Percentiles rank a stretch among this genome's conserved stretches.
Conservation (phyloP, 2,888 invertebrate genomes). For the Troglohyphantes excavatus region DNA sequence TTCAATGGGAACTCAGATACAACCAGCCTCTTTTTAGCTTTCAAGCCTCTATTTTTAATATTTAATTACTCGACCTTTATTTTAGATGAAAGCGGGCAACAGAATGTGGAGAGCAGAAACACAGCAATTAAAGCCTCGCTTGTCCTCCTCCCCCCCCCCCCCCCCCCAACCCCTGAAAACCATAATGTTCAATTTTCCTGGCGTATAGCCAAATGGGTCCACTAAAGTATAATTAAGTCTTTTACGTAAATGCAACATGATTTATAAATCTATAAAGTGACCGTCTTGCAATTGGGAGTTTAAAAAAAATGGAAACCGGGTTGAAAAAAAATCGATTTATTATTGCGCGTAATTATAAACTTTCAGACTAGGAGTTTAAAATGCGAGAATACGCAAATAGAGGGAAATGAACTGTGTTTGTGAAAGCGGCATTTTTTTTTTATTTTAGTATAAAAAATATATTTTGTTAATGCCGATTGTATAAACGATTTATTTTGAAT, state of each 20-base stretch:
- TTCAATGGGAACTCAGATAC: constrained; percentile 22
- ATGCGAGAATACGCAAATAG: background rate
- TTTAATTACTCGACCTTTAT: constrained; percentile 41
- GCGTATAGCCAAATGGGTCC: constrained; percentile 63
- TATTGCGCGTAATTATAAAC: constrained; percentile 57
- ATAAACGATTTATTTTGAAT: too few relatives aligned
- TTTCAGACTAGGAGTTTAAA: constrained; percentile 11
- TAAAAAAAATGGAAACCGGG: constrained; percentile 6
- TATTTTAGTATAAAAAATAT: too few relatives aligned
- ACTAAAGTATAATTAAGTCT: constrained; percentile 69
- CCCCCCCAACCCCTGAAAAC: constrained; percentile 11
- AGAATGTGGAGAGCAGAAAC: constrained; percentile 49
- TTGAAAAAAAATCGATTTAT: constrained; percentile 55
- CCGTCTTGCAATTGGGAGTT: constrained; percentile 41
- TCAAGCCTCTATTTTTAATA: constrained; percentile 49
- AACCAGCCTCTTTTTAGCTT: constrained; percentile 7
- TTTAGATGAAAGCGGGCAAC: constrained; percentile 6
- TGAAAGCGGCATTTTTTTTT: background rate
- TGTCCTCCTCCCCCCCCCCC: too few relatives aligned
- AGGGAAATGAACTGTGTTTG: too few relatives aligned
- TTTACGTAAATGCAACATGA: constrained; percentile 65
- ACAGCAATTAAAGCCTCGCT: constrained; percentile 58
- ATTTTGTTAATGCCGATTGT: too few relatives aligned
- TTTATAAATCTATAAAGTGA: constrained; percentile 67
- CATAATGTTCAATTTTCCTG: constrained; percentile 56